A percentile compares a stretch with the other conserved stretches of the same genome.
These are phyloP conservation scores for Sycobia sp. DNA, from an alignment of 1,140 invertebrate species.

Conservation along the genomic window DNA sequence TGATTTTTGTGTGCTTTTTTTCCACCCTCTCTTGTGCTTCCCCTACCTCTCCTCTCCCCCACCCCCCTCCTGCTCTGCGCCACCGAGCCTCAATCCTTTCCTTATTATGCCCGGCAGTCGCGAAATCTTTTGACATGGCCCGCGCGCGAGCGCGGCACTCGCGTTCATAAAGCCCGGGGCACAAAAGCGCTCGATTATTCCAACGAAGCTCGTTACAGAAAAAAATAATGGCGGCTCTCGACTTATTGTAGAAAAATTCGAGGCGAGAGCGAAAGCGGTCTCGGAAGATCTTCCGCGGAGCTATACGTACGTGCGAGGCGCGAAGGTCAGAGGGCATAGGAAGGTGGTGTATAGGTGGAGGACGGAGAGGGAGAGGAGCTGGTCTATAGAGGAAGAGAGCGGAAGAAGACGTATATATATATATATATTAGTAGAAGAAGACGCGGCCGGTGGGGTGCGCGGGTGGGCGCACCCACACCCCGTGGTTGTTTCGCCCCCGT, in stretches of 20 bases:
- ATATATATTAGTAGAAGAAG: too few species aligned
- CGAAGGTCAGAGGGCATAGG: background rate
- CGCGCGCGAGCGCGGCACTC: background rate
- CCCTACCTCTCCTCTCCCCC: constrained; percentile 36
- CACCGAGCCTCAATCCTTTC: constrained; percentile 22
- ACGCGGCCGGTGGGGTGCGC: background rate
- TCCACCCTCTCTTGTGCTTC: constrained; percentile 38
- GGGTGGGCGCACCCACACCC: background rate
- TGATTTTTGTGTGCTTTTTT: constrained; percentile 27
- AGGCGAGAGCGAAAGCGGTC: too few species aligned
- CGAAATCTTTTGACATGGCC: background rate
- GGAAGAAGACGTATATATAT: too few species aligned
- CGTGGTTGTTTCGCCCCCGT: constrained; percentile 30
- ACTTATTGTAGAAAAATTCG: too few species aligned
- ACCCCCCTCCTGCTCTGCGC: too few species aligned
- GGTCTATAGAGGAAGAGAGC: too few species aligned
- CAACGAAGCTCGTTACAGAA: constrained; percentile 8
- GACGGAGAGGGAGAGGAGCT: too few species aligned
- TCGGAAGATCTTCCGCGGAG: background rate
- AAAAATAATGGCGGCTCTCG: background rate
- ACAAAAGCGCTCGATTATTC: constrained; percentile 28
- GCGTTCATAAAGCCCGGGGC: constrained; percentile 9
- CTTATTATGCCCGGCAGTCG: constrained; percentile 14
- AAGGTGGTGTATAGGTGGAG: background rate
- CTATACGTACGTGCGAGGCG: background rate